Percentiles rank a stretch among this genome's conserved stretches.
Conservation (phyloP, 2,797 vertebrate genomes). For the Periophthalmus magnuspinnatus region DNA sequence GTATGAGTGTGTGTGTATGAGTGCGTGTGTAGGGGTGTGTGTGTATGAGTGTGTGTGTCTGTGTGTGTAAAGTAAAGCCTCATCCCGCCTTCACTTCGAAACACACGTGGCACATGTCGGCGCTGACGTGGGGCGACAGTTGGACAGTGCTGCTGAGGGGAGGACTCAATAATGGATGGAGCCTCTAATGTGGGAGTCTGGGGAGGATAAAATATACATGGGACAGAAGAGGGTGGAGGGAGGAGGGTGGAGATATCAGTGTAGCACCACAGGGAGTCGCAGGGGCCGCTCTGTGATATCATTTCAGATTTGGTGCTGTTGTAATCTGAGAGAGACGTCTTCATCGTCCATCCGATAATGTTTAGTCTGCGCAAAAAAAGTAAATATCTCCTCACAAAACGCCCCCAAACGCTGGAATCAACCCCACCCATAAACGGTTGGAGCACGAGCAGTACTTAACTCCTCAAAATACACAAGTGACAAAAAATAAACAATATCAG, state of each 20-base stretch:
- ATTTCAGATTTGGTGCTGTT: conserved; percentile 26
- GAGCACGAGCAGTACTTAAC: no score
- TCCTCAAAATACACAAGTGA: no score
- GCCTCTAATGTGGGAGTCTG: conserved; percentile 71
- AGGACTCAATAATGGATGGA: conserved; percentile 78
- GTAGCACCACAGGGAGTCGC: conserved; percentile 53
- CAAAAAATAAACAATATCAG: no score
- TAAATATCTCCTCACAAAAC: not conserved
- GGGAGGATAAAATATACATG: conserved; percentile 77
- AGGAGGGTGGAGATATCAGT: conserved; percentile 48
- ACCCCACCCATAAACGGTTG: not conserved
- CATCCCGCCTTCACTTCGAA: conserved; percentile 42
- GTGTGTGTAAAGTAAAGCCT: conserved; percentile 9
- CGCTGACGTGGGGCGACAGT: conserved; percentile 71
- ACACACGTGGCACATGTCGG: conserved; percentile 68
- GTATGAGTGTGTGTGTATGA: no score
- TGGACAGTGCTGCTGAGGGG: conserved; percentile 68
- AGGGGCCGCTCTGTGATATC: conserved; percentile 44
- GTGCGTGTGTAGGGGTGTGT: no score
- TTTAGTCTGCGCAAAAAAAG: not conserved
- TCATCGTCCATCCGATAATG: conserved; percentile 21
- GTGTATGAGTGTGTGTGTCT: not conserved
- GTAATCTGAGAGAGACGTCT: not conserved
- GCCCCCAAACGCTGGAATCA: not conserved
- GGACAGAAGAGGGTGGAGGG: conserved; percentile 34